Conservation (phyloP, 2,797 vertebrate genomes). For the Cyclopterus lumpus region DNA sequence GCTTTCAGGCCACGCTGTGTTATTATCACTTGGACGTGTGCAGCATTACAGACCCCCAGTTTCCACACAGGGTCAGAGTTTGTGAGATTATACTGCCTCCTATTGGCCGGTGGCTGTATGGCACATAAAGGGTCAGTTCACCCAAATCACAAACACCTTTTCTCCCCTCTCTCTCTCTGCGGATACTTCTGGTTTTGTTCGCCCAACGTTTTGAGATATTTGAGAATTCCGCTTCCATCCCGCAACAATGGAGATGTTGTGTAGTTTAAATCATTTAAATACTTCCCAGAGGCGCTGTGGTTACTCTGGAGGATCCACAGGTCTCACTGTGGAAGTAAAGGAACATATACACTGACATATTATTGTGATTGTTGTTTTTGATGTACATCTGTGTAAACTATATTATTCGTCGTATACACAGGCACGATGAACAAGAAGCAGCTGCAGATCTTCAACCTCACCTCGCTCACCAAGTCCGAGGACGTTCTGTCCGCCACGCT, state of each 20-base stretch:
- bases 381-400: conserved; percentile 3
- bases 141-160: conserved; percentile 9
- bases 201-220: background rate
- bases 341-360: background rate
- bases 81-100: conserved; percentile 67
- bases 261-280: background rate
- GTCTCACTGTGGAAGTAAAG: background rate
- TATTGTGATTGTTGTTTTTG: background rate
- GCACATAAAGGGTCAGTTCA: conserved; percentile 34
- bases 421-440: conserved; percentile 84
- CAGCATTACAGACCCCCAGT: background rate
- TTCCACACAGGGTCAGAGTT: background rate
- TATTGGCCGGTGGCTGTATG: conserved; percentile 38
- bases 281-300: background rate
- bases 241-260: too few relatives aligned
- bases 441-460: conserved; percentile 92
- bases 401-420: conserved; percentile 55
- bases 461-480: conserved; percentile 93
- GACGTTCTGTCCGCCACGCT: conserved; percentile 91
- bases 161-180: background rate
- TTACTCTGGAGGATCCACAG: background rate
- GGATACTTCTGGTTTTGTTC: background rate
- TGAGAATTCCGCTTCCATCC: background rate
- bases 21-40: conserved; percentile 11
- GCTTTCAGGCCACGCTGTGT: background rate